A percentile compares a stretch with the other conserved stretches of the same genome.
These are phyloP conservation scores for Psettodes erumei DNA, from an alignment of 2,113 vertebrate genomes.

Conservation along the genomic window DNA sequence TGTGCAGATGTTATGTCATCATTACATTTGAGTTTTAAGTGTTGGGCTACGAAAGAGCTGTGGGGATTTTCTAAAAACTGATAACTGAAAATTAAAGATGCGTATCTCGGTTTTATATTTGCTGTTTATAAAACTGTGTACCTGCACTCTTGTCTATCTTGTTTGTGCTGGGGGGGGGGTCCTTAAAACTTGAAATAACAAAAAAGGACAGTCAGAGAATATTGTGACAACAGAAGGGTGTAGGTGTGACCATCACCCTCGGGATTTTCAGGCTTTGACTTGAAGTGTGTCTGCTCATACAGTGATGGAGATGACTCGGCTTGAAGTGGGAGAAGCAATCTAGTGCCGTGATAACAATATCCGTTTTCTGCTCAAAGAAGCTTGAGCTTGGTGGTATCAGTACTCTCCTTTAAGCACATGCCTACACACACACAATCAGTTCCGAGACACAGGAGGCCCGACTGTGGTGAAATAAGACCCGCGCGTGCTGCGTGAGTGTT, in stretches of 20 bases:
- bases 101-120: neutral
- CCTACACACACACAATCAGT: conserved; percentile 5
- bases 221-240: conserved; percentile 46
- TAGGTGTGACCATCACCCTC: conserved; percentile 43
- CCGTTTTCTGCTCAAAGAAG: neutral
- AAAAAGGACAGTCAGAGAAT: conserved; percentile 3
- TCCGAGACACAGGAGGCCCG: conserved; percentile 33
- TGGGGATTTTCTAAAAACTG: neutral
- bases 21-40: neutral
- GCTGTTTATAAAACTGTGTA: neutral
- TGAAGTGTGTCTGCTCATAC: conserved; percentile 21
- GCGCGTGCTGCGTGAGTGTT: conserved; percentile 39
- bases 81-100: neutral
- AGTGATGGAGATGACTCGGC: neutral
- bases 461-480: conserved; percentile 46
- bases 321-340: conserved; percentile 4
- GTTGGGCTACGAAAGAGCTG: neutral
- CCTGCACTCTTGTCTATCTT: neutral
- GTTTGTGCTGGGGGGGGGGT: no score
- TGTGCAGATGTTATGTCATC: conserved; percentile 18
- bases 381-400: conserved; percentile 11
- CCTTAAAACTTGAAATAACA: neutral
- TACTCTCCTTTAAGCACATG: conserved; percentile 1
- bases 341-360: neutral
- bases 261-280: conserved; percentile 41